phyloP scores from a whole-genome alignment of 2,888 invertebrate species.

The Tetragonula carbonaria region DNA sequence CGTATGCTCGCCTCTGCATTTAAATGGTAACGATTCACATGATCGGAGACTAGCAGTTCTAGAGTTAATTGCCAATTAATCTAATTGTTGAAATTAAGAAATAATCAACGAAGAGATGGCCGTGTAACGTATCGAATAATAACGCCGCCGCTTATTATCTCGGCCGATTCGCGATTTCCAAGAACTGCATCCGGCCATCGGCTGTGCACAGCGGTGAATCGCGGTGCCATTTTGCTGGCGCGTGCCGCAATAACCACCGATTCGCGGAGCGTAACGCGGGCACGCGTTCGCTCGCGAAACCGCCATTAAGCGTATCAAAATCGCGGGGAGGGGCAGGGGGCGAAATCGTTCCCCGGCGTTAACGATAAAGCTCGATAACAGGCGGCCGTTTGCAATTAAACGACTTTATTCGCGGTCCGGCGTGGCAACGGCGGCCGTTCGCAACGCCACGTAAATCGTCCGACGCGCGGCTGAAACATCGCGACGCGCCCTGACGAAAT shows the following conservation, averaged over 20 bases:
- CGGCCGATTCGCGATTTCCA: too few species aligned
- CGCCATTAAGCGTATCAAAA: constrained; percentile 17
- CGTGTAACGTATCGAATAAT: too few species aligned
- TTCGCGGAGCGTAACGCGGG: neutral
- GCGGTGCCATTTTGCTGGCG: too few species aligned
- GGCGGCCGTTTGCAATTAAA: constrained; percentile 19
- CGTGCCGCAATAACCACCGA: neutral
- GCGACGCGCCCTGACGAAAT: constrained; percentile 15
- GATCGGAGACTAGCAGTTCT: too few species aligned
- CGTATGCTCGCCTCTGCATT: too few species aligned
- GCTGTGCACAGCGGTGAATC: too few species aligned
- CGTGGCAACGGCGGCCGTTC: neutral
- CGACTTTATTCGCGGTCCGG: constrained; percentile 14
- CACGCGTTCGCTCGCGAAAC: neutral
- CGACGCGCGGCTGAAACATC: neutral
- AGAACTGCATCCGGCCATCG: too few species aligned
- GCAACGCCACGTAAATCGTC: constrained; percentile 13
- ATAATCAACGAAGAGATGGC: too few species aligned
- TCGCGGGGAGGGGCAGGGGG: neutral
- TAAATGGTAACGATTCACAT: too few species aligned
- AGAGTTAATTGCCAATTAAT: too few species aligned
- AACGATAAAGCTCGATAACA: constrained; percentile 22
- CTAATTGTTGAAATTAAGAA: too few species aligned
- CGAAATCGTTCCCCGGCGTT: neutral
- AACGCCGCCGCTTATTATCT: too few species aligned